Conservation (phyloP, 2,888 invertebrate genomes). For the Chaetoderma sp. region DNA sequence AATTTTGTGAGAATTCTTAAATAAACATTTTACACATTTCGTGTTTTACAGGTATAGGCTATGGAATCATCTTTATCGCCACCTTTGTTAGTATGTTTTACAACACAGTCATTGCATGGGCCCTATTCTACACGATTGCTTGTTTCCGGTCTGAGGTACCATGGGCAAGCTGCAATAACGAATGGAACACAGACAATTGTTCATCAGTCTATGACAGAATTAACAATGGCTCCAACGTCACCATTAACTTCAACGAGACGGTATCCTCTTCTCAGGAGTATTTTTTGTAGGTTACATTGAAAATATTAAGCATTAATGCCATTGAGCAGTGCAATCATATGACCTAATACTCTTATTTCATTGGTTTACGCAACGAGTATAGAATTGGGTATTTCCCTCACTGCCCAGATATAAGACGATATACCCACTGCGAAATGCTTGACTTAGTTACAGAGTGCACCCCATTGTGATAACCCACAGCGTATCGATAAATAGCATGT, state of each 20-base stretch:
- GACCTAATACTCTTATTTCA: no score
- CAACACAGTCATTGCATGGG: conserved; percentile 97
- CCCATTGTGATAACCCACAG: no score
- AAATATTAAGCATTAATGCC: no score
- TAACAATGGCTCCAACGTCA: conserved; percentile 35
- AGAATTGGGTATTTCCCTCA: no score
- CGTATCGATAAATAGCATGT: no score
- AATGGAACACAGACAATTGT: conserved; percentile 68
- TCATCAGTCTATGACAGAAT: conserved; percentile 72
- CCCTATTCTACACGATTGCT: conserved; percentile 70
- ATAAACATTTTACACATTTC: no score
- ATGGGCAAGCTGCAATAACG: conserved; percentile 66
- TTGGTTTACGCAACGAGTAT: no score
- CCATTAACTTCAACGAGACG: conserved; percentile 42
- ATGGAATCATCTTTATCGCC: conserved; percentile 92
- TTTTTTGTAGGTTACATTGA: conserved; percentile 57
- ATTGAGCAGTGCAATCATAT: no score
- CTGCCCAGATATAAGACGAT: no score
- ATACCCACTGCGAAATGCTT: no score
- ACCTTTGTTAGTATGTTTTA: conserved; percentile 82
- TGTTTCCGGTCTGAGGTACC: conserved; percentile 66
- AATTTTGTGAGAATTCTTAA: no score
- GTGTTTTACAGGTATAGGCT: conserved; percentile 90
- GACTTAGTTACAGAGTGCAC: no score
- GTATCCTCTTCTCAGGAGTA: conserved; percentile 56